These are phyloP conservation scores for Crossaster papposus DNA, from an alignment of 53 echinoderm and acorn worm genomes.

Conservation along the genomic window DNA sequence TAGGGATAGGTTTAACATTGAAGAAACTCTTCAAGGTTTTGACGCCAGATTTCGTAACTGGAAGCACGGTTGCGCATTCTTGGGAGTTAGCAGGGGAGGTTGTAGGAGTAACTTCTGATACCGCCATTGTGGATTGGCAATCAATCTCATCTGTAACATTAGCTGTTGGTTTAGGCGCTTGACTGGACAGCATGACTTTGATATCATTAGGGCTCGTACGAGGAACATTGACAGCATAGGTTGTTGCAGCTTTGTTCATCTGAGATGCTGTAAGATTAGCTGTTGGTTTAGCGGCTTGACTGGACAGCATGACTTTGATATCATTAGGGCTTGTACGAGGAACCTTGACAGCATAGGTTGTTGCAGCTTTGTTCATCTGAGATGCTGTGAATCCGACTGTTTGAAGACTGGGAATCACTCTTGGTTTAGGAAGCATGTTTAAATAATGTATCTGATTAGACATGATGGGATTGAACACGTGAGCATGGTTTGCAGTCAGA, in stretches of 20 bases:
- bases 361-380: background rate
- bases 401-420: background rate
- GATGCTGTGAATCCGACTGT: background rate
- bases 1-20: slow-evolving; percentile 28
- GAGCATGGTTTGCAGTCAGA: background rate
- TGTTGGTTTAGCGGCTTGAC: slow-evolving; percentile 22
- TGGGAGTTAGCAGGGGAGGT: background rate
- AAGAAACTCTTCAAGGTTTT: slow-evolving; percentile 66
- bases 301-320: slow-evolving; percentile 45
- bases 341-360: slow-evolving; percentile 30
- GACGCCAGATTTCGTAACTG: slow-evolving; percentile 28
- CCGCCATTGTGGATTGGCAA: background rate
- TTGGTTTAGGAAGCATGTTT: slow-evolving; percentile 56
- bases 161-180: slow-evolving; percentile 18
- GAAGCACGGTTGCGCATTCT: background rate
- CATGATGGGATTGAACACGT: slow-evolving; percentile 19
- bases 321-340: slow-evolving; percentile 37
- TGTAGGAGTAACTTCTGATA: background rate
- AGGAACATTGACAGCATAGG: slow-evolving; percentile 36
- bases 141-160: background rate
- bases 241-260: background rate
- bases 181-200: slow-evolving; percentile 39
- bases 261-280: background rate
- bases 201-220: slow-evolving; percentile 41
- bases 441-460: slow-evolving; percentile 26